Evolutionary conservation across 2,113 vertebrate species (phyloP).

Genomic region (Cephalophus harveyi): DNA sequence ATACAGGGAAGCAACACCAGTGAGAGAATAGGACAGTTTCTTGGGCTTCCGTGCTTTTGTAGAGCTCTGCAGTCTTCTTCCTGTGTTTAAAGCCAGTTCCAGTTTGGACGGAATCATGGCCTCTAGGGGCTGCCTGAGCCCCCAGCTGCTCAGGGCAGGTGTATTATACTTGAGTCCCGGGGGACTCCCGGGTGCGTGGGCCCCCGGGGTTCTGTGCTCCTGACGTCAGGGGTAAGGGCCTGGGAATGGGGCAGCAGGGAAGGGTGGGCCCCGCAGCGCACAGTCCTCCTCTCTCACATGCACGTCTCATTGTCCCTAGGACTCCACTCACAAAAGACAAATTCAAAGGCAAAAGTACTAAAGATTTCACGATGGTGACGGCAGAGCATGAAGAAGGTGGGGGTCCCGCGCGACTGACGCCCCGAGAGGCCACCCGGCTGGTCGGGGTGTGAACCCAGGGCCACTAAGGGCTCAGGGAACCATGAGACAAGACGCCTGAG

Average conservation of each 20-base stretch:
- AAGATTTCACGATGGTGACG: background rate
- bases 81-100: background rate
- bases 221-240: background rate
- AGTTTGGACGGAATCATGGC: fast-evolving
- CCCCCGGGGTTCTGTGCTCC: background rate
- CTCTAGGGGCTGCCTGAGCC: background rate
- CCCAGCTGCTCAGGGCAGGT: too few relatives aligned
- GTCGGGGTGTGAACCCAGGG: background rate
- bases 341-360: background rate
- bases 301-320: background rate
- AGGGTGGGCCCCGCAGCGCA: fast-evolving
- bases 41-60: background rate
- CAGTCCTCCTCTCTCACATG: background rate
- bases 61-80: background rate
- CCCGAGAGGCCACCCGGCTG: background rate
- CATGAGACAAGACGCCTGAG: too few relatives aligned
- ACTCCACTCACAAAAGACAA: background rate
- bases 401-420: background rate
- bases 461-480: background rate
- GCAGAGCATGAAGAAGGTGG: background rate
- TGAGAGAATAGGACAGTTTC: too few relatives aligned
- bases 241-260: background rate
- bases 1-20: background rate
- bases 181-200: background rate
- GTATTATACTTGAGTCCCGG: background rate